Evolutionary conservation across 2,113 vertebrate genomes (phyloP), one percentile per base, ranked within the genome.

Genomic region (Callorhinus ursinus): DNA sequence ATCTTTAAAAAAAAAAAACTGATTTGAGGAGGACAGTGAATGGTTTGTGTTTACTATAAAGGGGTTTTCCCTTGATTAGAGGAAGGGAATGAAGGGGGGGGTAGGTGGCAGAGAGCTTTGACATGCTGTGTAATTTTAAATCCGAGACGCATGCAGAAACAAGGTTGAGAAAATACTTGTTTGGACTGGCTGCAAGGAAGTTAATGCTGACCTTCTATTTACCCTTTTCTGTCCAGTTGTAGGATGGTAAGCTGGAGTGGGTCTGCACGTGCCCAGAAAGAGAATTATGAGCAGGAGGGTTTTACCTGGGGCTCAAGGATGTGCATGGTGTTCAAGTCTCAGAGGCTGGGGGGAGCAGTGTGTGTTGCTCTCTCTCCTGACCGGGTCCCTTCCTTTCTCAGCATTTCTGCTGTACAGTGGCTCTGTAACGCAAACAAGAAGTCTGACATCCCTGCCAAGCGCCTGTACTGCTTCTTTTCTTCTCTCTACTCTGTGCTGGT

Each of bases 391-490:
- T 90, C 42, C 2, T 11, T 93, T 93, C 90, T 67, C 93, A 99
- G 99, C 97, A 99, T 99, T 95, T 99, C 99, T 0, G 99, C 99
- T 0, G 99, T 99, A 95, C 99, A 99, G 98, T 99, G 99, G 99
- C 99, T 99, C 65, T 99, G 99, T 95, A 99, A 99, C 0, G 99
- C 99, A 0, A 99, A 99, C 96, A 99, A 99, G 98, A 99, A 99
- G 93, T 99, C 98, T 0, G 99, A 99, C 80, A 98, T 98, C 95
- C 99, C 99, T 33, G 99, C 99, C 2, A 99, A 99, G 97, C 99
- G 99, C 90, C 99, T 99, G 1, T 99, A 99, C 94, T 97, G 96
- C 42, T 99, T 99, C 98, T 99, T 99, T 96, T 99, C 99, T 42
- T 99, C 99, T 3, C 99, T 99, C 0, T 99, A 99, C 93, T 99